Evolutionary conservation across 1,140 invertebrate genomes (phyloP), one percentile per base, ranked within the genome.

Genomic region (Idris sp.): DNA sequence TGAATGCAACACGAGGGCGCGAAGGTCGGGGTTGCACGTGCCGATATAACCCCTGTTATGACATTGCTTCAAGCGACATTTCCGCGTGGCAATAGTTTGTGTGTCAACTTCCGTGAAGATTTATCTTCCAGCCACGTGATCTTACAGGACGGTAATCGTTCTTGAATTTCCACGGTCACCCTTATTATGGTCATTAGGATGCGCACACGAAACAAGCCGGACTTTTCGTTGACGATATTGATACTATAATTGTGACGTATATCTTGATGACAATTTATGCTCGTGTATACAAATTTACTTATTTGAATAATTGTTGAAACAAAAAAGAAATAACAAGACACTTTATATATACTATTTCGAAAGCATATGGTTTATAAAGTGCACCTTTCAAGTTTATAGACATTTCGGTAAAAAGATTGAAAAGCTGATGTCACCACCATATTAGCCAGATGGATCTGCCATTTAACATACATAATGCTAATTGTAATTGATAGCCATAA

Each of bases 401-500:
- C 46, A 26, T 61, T 44, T 38, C 33, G 59, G 10, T 48, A 49
- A 75, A 69, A 58, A 75, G 51, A 58, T 69, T 74, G 65, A 73
- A 79, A 74, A 56, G 74, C 59, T 77, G 78, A 81, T 83, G 80
- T 83, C 81, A 82, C 78, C 77, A 76, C 59, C 71, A 53, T 78
- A 79, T 76, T 78, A 77, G 73, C 81, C 83, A 84, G 84, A 84
- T 85, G 83, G 82, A 81, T 81, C 65, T 67, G 25, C 38, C 14
- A 61, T 67, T 67, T 74, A 65, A 77, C 77, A 75, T 75, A 80
- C 81, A 82, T 83, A 83, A 85, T 81, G 80, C 78, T 85, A 83
- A 85, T 84, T 83, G 82, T 83, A 84, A 85, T 84, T 84, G 81
- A 84, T 84, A 81, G 67, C 73, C 74, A 44, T 76, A 72, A 72